Percentiles rank a stretch among this genome's conserved stretches.
These are phyloP conservation scores for Brachionus sp. DNA, from an alignment of 1,140 invertebrate genomes.

Conservation along the genomic window DNA sequence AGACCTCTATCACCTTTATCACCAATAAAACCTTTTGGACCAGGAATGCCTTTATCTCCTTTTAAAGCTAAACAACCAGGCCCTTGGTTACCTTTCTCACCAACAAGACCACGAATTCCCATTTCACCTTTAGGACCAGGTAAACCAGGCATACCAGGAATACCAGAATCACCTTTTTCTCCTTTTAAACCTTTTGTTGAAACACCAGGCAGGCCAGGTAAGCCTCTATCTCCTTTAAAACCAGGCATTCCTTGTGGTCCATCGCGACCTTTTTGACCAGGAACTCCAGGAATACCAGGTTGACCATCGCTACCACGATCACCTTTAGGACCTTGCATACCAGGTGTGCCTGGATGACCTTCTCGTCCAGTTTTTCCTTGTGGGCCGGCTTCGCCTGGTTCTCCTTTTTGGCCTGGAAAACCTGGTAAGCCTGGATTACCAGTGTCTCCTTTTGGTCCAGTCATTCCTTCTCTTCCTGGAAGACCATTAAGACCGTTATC, in stretches of 20 bases:
- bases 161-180: slow-evolving; percentile 8
- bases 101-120: neutral
- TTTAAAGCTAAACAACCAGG: slow-evolving; percentile 44
- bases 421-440: neutral
- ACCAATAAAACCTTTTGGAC: neutral
- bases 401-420: neutral
- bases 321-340: neutral
- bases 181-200: neutral
- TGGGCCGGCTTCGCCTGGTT: neutral
- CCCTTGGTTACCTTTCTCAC: slow-evolving; percentile 2
- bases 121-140: slow-evolving; percentile 35
- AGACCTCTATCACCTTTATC: slow-evolving; percentile 28
- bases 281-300: slow-evolving; percentile 18
- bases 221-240: slow-evolving; percentile 2
- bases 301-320: slow-evolving; percentile 1
- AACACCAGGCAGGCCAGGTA: slow-evolving; percentile 4
- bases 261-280: neutral
- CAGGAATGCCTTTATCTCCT: neutral
- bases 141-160: slow-evolving; percentile 38
- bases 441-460: slow-evolving; percentile 27
- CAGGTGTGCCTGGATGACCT: neutral
- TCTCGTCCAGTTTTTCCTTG: slow-evolving; percentile 2
- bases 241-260: neutral
- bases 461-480: slow-evolving; percentile 9
- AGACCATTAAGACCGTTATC: slow-evolving; percentile 14